phyloP scores from a whole-genome alignment of 2,888 invertebrate species.

The Dryomyza anilis region DNA sequence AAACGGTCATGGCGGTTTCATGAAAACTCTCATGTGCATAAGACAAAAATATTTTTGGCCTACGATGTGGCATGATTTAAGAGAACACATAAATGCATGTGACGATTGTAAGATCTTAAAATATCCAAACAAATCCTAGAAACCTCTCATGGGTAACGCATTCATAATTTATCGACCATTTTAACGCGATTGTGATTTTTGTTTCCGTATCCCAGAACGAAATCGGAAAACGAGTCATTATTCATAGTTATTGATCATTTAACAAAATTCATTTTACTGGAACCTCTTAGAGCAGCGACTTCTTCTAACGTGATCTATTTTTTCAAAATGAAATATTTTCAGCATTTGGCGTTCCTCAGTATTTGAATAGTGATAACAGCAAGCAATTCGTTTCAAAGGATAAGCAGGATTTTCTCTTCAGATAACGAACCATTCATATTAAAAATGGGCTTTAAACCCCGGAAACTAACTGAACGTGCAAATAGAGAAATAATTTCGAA shows the following conservation, averaged over 20 bases:
- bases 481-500: constrained; percentile 22
- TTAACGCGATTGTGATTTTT: neutral
- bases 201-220: neutral
- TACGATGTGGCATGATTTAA: constrained; percentile 3
- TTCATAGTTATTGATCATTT: neutral
- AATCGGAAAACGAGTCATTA: neutral
- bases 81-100: neutral
- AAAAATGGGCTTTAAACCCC: constrained; percentile 25
- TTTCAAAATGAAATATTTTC: constrained; percentile 1
- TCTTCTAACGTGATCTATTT: neutral
- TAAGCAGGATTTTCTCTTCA: constrained; percentile 18
- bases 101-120: neutral
- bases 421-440: constrained; percentile 20
- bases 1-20: constrained; percentile 11
- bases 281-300: neutral
- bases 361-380: constrained; percentile 12
- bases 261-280: neutral
- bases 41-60: constrained; percentile 23
- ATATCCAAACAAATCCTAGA: neutral
- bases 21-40: constrained; percentile 20
- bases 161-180: neutral
- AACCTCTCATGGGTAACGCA: neutral
- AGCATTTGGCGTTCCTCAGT: constrained; percentile 17
- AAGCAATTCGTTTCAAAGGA: constrained; percentile 24
- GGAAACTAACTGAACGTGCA: constrained; percentile 23